phyloP scores from a whole-genome alignment of 2,797 vertebrate species.

The Anniella stebbinsi region DNA sequence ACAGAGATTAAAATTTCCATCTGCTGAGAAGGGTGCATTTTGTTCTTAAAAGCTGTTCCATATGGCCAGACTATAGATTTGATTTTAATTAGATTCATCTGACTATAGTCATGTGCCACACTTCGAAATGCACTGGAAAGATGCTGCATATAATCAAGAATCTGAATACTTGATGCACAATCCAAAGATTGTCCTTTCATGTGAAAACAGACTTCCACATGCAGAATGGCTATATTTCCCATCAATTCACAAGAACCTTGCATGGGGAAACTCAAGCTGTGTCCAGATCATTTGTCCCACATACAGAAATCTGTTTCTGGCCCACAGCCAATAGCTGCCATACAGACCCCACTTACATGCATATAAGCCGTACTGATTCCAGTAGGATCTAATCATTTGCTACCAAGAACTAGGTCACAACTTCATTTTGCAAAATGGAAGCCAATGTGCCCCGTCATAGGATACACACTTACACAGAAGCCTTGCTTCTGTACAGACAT shows the following conservation, averaged over 20 bases:
- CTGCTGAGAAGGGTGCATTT: background rate
- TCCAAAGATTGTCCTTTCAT: background rate
- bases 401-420: background rate
- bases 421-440: slow-evolving; percentile 10
- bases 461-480: background rate
- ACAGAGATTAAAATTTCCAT: background rate
- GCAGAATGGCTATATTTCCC: background rate
- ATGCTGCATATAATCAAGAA: background rate
- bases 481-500: background rate
- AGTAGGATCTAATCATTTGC: background rate
- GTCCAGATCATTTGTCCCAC: background rate
- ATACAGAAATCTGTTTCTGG: background rate
- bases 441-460: background rate
- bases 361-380: background rate
- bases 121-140: background rate
- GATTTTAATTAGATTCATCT: slow-evolving; percentile 4
- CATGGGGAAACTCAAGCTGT: background rate
- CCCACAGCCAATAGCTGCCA: background rate
- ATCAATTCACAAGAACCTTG: background rate
- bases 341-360: too few species aligned
- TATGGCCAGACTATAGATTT: background rate
- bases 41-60: slow-evolving; percentile 15
- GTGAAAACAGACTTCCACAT: background rate
- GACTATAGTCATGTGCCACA: background rate
- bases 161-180: background rate